Base-by-base conservation (phyloP, 1,140 invertebrate genomes). In the Paralvinella palmiformis region DNA sequence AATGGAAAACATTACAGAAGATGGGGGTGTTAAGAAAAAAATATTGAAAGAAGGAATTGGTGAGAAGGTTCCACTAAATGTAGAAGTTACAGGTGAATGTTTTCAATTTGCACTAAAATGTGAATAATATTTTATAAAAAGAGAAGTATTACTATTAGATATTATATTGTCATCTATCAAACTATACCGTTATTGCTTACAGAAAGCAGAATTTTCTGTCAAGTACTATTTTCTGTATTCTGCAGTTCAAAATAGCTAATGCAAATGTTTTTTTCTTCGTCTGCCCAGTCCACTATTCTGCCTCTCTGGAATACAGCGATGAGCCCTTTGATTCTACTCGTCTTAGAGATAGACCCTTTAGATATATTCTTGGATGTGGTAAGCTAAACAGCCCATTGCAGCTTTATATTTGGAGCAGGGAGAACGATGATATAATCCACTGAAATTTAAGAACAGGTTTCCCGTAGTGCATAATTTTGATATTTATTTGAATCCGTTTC, bases 271-370 rank as follows among this genome's bases (percentile, higher is more conserved):
- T 3, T 20, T 52, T 20, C 17, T 29, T 52, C 2, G 6, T 29
- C 48, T 5, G 24, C 48, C 24, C 57, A 74, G 67, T 89, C 15
- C 85, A 91, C 69, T 90, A 90, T 69, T 84, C 87, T 32, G 86
- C 83, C 0, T 90, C 86, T 69, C 81, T 86, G 59, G 88, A 91
- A 71, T 85, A 84, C 53, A 75, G 82, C 20, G 86, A 85, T 62
- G 85, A 88, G 65, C 88, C 89, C 0, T 90, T 88, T 75, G 89
- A 91, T 75, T 88, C 86, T 0, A 86, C 86, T 36, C 66, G 81
- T 60, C 82, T 53, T 73, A 81, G 72, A 73, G 71, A 22, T 52
- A 29, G 24, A 7, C 48, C 48, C 13, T 22, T 15, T 3, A 69
- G 69, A 59, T 68, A 69, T 27, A 53, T 62, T 6, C 63, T 72